Base-by-base conservation (phyloP, 2,113 vertebrate species). In the Cynoglossus semilaevis region DNA sequence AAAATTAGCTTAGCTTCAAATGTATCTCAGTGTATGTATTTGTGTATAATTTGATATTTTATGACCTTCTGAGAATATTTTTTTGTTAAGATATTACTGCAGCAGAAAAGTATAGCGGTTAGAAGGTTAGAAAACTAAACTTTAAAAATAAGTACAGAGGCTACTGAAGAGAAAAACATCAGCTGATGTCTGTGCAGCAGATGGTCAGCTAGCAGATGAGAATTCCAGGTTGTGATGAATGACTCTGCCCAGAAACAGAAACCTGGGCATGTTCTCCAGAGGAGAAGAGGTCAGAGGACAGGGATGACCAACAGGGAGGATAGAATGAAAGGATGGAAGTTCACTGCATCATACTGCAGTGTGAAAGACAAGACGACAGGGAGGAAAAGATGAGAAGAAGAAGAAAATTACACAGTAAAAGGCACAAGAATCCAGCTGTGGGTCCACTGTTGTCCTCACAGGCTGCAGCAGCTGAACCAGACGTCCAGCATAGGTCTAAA, bases 311-410 rank as follows among this genome's bases (percentile, higher is more conserved):
- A 49, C 42, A 35, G 7, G 47, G 38, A 34, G 13, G 29, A 44
- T 6, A 58, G 47, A 14, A 10, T 29, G 22, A 29, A 41, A 12
- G 38, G 12, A 41, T 14, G 38, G 10, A 41, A 4, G 38, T 12
- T 38, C 12, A 11, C 34, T 43, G 40, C 42, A 44, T 51, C 47
- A 14, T 29, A 42, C 22, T 34, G 63, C n/a, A 49, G 51, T 11
- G 18, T 14, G 12, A 38, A 53, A 58, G 45, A n/a, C 7, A n/a
- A 37, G 41, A 62, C 46, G 14, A 37, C 47, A 2, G 47, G 35
- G 15, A 51, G 67, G 22, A n/a, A n/a, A n/a, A n/a, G n/a, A n/a
- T n/a, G n/a, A n/a, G n/a, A n/a, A n/a, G n/a, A n/a, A n/a, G n/a
- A n/a, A n/a, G n/a, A n/a, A n/a, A n/a, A n/a, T n/a, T n/a, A n/a